Evolutionary conservation across 1,140 invertebrate genomes (phyloP).

Genomic region (Megalonaias nervosa): DNA sequence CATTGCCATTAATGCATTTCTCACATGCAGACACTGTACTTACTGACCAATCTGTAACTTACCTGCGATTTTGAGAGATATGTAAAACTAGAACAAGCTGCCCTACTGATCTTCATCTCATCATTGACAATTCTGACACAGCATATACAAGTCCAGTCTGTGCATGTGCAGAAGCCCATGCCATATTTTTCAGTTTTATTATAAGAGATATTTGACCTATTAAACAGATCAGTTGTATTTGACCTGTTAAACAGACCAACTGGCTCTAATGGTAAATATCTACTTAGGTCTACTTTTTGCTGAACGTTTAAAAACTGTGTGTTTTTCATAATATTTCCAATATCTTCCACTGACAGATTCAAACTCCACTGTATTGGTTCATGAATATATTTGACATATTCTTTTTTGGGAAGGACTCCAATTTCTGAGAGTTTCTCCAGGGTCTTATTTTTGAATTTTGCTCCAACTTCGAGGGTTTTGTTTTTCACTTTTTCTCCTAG

Average conservation of each 20-base stretch:
- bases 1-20: too few species aligned
- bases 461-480: constrained; percentile 52
- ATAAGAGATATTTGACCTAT: too few species aligned
- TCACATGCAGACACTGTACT: neutral
- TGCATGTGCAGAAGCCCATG: constrained; percentile 62
- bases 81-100: constrained; percentile 60
- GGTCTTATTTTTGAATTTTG: constrained; percentile 63
- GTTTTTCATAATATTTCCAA: constrained; percentile 64
- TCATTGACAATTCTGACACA: constrained; percentile 54
- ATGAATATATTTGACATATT: constrained; percentile 44
- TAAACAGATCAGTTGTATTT: too few species aligned
- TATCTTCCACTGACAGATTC: constrained; percentile 59
- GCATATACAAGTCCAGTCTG: constrained; percentile 58
- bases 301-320: constrained; percentile 59
- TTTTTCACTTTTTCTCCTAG: constrained; percentile 55
- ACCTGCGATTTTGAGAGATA: constrained; percentile 65
- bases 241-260: too few species aligned
- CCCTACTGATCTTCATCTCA: constrained; percentile 56
- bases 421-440: constrained; percentile 58
- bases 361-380: constrained; percentile 53
- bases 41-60: constrained; percentile 25
- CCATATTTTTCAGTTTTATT: constrained; percentile 16
- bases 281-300: constrained; percentile 42
- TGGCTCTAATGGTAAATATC: constrained; percentile 22
- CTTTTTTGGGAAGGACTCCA: constrained; percentile 43